Evolutionary conservation across 2,797 vertebrate genomes (phyloP).

Genomic region (Diceros bicornis): DNA sequence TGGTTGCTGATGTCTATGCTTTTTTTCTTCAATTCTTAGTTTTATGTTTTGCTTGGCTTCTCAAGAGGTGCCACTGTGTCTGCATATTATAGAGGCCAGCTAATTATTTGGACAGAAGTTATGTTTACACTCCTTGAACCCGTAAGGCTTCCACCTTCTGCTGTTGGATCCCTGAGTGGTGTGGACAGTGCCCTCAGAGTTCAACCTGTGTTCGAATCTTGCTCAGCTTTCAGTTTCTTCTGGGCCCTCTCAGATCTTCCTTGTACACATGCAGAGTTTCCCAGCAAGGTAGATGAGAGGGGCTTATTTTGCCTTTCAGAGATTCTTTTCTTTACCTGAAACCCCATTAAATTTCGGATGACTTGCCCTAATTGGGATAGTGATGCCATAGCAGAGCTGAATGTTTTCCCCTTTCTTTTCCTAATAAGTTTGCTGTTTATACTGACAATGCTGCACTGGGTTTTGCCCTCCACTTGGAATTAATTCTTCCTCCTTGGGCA

Average conservation of each 20-base stretch:
- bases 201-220: background rate
- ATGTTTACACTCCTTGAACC: background rate
- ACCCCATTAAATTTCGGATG: background rate
- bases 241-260: accelerated
- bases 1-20: background rate
- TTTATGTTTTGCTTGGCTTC: background rate
- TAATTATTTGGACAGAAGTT: background rate
- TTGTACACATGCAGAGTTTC: background rate
- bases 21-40: background rate
- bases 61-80: background rate
- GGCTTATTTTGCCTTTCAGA: background rate
- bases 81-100: background rate
- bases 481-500: background rate
- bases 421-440: background rate
- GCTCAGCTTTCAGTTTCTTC: background rate
- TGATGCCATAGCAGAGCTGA: background rate
- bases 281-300: background rate
- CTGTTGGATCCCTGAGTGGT: background rate
- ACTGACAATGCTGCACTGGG: background rate
- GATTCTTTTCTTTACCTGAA: background rate
- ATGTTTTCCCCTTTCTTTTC: background rate
- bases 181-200: background rate
- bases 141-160: accelerated
- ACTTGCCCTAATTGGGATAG: accelerated
- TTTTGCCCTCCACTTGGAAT: background rate